These are phyloP conservation scores for Oxyscelio sp. DNA, from an alignment of 2,888 invertebrate species.

Conservation along the genomic window DNA sequence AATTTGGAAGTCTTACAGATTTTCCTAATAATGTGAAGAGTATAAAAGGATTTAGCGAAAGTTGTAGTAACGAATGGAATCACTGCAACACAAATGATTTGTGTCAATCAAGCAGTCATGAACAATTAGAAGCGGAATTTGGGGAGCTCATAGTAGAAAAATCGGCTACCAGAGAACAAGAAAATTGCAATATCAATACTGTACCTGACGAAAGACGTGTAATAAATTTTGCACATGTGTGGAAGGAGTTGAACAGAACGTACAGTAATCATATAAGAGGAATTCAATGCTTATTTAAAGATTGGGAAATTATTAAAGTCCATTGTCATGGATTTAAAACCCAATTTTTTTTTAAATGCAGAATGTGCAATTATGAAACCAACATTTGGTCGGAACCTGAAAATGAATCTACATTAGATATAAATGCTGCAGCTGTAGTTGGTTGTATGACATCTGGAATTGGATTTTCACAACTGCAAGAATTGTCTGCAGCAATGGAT, in stretches of 20 bases:
- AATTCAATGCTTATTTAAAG: slow-evolving; percentile 6
- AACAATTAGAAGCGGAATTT: too few species aligned
- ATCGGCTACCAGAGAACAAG: neutral
- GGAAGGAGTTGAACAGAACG: neutral
- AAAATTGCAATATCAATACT: neutral
- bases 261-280: slow-evolving; percentile 10
- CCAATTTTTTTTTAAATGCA: slow-evolving; percentile 21
- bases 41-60: too few species aligned
- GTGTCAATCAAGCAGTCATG: too few species aligned
- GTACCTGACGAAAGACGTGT: slow-evolving; percentile 4
- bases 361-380: slow-evolving; percentile 23
- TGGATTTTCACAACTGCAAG: slow-evolving; percentile 26
- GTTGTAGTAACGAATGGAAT: too few species aligned
- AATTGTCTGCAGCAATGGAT: slow-evolving; percentile 18
- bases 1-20: too few species aligned
- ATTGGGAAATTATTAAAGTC: slow-evolving; percentile 19
- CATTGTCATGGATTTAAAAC: slow-evolving; percentile 25
- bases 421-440: slow-evolving; percentile 20
- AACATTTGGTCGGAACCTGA: slow-evolving; percentile 24
- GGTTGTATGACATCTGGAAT: slow-evolving; percentile 18
- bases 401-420: slow-evolving; percentile 1
- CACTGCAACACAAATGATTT: too few species aligned
- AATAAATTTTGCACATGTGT: slow-evolving; percentile 7
- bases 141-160: neutral
- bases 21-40: too few species aligned